Percentiles rank a stretch among this genome's conserved stretches.
Evolutionary conservation across 2,888 invertebrate genomes (phyloP).

Genomic region (Euplexia lucipara): DNA sequence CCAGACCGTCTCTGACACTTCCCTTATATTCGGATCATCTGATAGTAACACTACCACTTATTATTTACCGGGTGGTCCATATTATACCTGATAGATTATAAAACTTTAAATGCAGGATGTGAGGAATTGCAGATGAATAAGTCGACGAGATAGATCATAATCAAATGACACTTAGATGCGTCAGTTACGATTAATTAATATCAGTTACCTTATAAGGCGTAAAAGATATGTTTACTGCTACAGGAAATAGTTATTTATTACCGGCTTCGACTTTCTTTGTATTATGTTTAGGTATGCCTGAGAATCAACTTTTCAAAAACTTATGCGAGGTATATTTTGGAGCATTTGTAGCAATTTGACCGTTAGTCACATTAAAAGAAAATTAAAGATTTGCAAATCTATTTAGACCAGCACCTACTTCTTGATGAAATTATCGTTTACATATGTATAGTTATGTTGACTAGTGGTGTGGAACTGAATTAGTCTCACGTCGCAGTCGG

Average conservation of each 20-base stretch:
- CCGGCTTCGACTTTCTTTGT: neutral
- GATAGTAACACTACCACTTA: slow-evolving; percentile 58
- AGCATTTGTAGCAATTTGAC: neutral
- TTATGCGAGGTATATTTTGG: neutral
- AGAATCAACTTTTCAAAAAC: slow-evolving; percentile 22
- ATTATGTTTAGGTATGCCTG: neutral
- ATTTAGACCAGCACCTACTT: neutral
- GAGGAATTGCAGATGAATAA: slow-evolving; percentile 46
- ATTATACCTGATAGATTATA: slow-evolving; percentile 27
- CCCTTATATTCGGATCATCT: slow-evolving; percentile 65
- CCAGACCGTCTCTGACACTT: slow-evolving; percentile 74
- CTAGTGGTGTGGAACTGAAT: slow-evolving; percentile 39
- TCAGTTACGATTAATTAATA: slow-evolving; percentile 9
- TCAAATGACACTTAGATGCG: slow-evolving; percentile 17
- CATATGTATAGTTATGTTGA: slow-evolving; percentile 25
- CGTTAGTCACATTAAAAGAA: slow-evolving; percentile 3
- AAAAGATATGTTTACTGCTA: slow-evolving; percentile 12
- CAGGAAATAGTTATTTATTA: neutral
- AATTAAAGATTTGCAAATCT: neutral
- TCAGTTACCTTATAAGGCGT: neutral
- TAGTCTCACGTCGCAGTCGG: slow-evolving; percentile 41
- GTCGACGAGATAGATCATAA: slow-evolving; percentile 31
- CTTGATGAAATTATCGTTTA: neutral
- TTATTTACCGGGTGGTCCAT: slow-evolving; percentile 59
- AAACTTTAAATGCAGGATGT: slow-evolving; percentile 31